Conservation (phyloP, 2,888 invertebrate genomes). For the Xestia ashworthii region DNA sequence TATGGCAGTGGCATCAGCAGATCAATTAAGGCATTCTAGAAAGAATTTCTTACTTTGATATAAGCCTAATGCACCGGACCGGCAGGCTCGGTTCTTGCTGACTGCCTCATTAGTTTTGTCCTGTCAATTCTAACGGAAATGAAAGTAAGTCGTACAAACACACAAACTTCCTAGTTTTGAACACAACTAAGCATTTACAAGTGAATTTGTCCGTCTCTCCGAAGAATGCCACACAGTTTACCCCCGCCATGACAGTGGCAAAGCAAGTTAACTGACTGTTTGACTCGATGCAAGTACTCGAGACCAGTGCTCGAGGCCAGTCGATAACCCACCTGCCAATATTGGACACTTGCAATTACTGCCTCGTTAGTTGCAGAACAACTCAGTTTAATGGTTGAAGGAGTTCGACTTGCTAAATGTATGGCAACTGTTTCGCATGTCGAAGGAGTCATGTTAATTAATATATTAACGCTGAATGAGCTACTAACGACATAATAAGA, state of each 20-base stretch:
- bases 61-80: not conserved
- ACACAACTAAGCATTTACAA: not conserved
- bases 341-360: constrained; percentile 28
- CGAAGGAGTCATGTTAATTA: not conserved
- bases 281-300: not conserved
- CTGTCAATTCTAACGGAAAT: not conserved
- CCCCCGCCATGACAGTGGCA: not conserved
- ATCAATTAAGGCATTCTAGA: not conserved
- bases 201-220: constrained; percentile 2
- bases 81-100: not conserved
- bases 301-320: constrained; percentile 3
- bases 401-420: not conserved
- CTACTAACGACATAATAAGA: not conserved
- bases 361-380: not conserved
- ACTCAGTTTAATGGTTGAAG: not conserved
- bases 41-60: not conserved
- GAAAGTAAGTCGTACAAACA: not conserved
- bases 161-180: not conserved
- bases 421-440: not conserved
- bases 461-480: not conserved
- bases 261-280: constrained; percentile 19
- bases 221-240: not conserved
- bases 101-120: not conserved
- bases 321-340: constrained; percentile 28
- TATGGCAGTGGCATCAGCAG: not conserved